Evolutionary conservation across 2,888 invertebrate genomes (phyloP).

Genomic region (Nomada lathburiana): DNA sequence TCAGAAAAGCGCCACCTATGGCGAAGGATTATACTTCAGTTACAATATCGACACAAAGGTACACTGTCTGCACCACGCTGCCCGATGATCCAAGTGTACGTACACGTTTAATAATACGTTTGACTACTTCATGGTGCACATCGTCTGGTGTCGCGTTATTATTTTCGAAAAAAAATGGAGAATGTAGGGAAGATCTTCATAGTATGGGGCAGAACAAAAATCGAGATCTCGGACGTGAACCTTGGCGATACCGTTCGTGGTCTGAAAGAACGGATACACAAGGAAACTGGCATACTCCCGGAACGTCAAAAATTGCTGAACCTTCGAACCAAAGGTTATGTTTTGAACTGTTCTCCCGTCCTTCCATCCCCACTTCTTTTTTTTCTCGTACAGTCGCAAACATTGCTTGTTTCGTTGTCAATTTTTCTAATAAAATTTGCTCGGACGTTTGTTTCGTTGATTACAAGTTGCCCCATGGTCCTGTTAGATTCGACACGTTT

Average conservation of each 20-base stretch:
- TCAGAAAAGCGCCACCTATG: slow-evolving; percentile 11
- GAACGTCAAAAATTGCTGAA: slow-evolving; percentile 97
- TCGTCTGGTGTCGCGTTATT: slow-evolving; percentile 48
- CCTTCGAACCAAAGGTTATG: slow-evolving; percentile 94
- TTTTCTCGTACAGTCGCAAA: neutral
- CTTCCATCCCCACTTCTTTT: neutral
- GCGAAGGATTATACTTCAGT: neutral
- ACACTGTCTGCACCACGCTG: neutral
- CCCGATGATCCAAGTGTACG: neutral
- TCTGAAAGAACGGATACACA: slow-evolving; percentile 93
- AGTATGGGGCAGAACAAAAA: slow-evolving; percentile 98
- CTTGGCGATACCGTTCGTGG: slow-evolving; percentile 92
- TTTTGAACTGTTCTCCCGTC: slow-evolving; percentile 60
- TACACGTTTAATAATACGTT: slow-evolving; percentile 1
- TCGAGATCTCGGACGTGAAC: slow-evolving; percentile 90
- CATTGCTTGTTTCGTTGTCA: neutral
- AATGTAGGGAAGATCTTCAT: slow-evolving; percentile 87
- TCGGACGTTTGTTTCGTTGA: neutral
- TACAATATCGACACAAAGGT: slow-evolving; percentile 33
- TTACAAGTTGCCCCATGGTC: neutral
- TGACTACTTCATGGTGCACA: slow-evolving; percentile 32
- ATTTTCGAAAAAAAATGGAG: slow-evolving; percentile 68
- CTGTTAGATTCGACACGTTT: neutral
- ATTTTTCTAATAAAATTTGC: slow-evolving; percentile 2
- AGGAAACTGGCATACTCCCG: slow-evolving; percentile 95